Percentiles rank a stretch among this genome's conserved stretches.
Evolutionary conservation across 2,888 invertebrate genomes (phyloP).

Genomic region (Neuroscelio doddi): DNA sequence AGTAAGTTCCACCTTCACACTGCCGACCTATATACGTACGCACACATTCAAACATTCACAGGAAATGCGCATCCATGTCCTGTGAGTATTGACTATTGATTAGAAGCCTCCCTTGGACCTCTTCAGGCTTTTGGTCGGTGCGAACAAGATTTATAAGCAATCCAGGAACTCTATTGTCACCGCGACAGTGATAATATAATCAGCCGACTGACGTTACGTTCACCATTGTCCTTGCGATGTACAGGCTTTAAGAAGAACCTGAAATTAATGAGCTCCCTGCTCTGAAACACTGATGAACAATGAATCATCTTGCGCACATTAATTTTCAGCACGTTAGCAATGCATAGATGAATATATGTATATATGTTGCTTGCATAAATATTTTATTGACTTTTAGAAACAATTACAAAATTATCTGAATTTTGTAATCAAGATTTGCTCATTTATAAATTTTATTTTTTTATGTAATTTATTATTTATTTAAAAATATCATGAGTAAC

Average conservation of each 20-base stretch:
- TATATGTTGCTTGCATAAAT: too few species aligned
- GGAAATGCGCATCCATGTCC: constrained; percentile 46
- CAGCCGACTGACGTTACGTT: constrained; percentile 25
- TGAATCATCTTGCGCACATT: constrained; percentile 22
- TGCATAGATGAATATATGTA: neutral
- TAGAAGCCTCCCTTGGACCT: constrained; percentile 45
- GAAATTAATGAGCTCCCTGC: constrained; percentile 23
- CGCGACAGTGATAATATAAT: constrained; percentile 40
- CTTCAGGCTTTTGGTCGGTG: constrained; percentile 36
- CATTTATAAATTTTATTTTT: too few species aligned
- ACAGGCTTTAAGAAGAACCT: constrained; percentile 19
- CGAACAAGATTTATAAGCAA: constrained; percentile 52
- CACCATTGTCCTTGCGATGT: constrained; percentile 18
- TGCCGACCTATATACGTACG: neutral
- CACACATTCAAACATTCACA: constrained; percentile 33
- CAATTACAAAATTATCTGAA: too few species aligned
- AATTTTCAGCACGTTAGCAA: constrained; percentile 7
- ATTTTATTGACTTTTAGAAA: too few species aligned
- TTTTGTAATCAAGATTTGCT: too few species aligned
- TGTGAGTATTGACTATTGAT: constrained; percentile 54
- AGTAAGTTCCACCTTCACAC: neutral
- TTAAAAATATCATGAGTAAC: too few species aligned
- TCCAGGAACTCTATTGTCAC: constrained; percentile 46
- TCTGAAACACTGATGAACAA: constrained; percentile 4
- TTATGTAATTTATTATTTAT: too few species aligned